Base-by-base conservation (phyloP, 2,113 vertebrate genomes). In the Pachycephala philippinensis region DNA sequence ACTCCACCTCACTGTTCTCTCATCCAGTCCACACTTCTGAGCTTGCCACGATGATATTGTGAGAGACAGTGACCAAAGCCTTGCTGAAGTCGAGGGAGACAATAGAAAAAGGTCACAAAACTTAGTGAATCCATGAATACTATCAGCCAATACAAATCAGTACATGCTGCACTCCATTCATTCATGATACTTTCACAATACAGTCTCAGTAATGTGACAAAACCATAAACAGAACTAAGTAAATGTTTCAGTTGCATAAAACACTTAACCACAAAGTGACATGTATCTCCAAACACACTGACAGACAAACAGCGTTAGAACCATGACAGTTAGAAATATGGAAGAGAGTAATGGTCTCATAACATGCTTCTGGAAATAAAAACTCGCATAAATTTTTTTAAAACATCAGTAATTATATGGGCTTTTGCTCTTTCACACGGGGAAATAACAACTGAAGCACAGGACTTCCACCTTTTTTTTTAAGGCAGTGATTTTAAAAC, bases 21-120 rank as follows among this genome's bases (percentile, higher is more conserved):
- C 47, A 37, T 23, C 28, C 47, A 45, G 19, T 3, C 45, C 33
- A 61, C 19, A 16, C 28, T 39, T 45, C 28, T 40, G 28, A 53
- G 8, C 27, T 33, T 37, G 26, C 27, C 45, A 39, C 0, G 0
- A 37, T 10, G 8, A 20, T 9, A 39, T 4, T 11, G 33, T 7
- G 23, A 87, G 19, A n/a, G n/a, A 39, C 64, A 37, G 19, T 5
- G n/a, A 23, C 12, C 23, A 47, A 39, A 78, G 23, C 39, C 23
- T 47, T 47, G 23, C 39, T 78, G 31, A 78, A 45, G 39, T 13
- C 4, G 4, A 45, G 33, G 13, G 4, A 70, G 42, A 39, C 54
- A 69, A 24, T 2, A 28, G 6, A 28, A 52, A 20, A 87, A 77
- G 35, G 56, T 56, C 23, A 40, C 28, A 86, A 57, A 44, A 59